Evolutionary conservation across 2,888 invertebrate species (phyloP).

Genomic region (Portevinia maculata): DNA sequence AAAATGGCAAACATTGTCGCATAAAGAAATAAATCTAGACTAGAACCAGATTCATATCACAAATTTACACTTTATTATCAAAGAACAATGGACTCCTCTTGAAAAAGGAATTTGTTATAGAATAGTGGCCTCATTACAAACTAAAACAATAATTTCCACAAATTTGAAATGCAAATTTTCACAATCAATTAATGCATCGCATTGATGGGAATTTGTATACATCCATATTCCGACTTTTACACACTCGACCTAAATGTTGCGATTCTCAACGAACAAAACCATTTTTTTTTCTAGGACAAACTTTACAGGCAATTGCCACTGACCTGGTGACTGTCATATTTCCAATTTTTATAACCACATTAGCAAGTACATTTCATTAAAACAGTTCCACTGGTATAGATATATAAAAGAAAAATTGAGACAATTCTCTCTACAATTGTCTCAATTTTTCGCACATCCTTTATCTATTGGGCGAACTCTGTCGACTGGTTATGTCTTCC

Average conservation of each 20-base stretch:
- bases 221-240: not conserved
- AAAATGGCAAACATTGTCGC: no score
- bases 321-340: not conserved
- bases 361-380: slow-evolving; percentile 35
- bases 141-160: not conserved
- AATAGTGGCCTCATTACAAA: slow-evolving; percentile 3
- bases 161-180: slow-evolving; percentile 26
- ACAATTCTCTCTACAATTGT: no score
- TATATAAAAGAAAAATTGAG: no score
- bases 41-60: no score
- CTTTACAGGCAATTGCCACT: slow-evolving; percentile 14
- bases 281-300: not conserved
- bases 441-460: slow-evolving; percentile 23
- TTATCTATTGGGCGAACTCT: not conserved
- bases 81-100: no score
- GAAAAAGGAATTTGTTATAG: no score
- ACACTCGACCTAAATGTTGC: not conserved
- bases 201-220: slow-evolving; percentile 12
- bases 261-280: not conserved
- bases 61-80: no score
- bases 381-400: not conserved
- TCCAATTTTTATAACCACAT: slow-evolving; percentile 23
- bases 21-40: no score
- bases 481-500: slow-evolving; percentile 49
- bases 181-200: slow-evolving; percentile 33